Base-by-base conservation (phyloP, 2,888 invertebrate genomes). In the Amphipoea oculea region DNA sequence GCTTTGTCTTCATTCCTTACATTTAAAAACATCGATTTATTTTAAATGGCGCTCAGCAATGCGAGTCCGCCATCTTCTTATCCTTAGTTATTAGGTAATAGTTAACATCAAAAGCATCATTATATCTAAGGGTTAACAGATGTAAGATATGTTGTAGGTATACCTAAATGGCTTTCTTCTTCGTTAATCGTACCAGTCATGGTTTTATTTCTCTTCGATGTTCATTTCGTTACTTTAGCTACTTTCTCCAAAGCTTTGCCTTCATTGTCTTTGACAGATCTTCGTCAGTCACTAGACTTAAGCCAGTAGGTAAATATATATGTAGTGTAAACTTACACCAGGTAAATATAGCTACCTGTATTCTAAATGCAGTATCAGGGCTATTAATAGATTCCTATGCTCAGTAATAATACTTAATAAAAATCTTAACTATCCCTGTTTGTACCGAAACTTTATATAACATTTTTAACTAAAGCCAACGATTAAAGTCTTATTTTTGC, bases 301-400 rank as follows among this genome's bases (percentile, higher is more conserved):
- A 14, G 77, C 77, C 80, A 69, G 40, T 71, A n/a, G 3, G 11
- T 51, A 69, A 65, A 83, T 65, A 69, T 51, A n/a, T 14, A 83
- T 36, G 5, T 17, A 48, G 45, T 83, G 29, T 69, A 63, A 23
- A 17, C 40, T 76, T 76, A 48, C 20, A 57, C 69, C 63, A 71
- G 67, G 78, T 60, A 14, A 66, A 29, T 67, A 69, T n/a, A 48
- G 20, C 1, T 68, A 72, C 72, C 60, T 70, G 62, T 73, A 73
- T 84, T 84, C 23, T 84, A 79, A n/a, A 42, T 78, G 20, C 67
- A 70, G 80, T 80, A 23, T 75, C 40, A 69, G 82, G 80, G 82
- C 48, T 73, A 69, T 45, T 23, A 40, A 67, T 66, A 80, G 36
- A 23, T 29, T 23, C 65, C 62, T 68, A 66, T 29, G 74, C 73